Base-by-base conservation (phyloP, 2,888 invertebrate genomes). In the Dendrolimus houi region DNA sequence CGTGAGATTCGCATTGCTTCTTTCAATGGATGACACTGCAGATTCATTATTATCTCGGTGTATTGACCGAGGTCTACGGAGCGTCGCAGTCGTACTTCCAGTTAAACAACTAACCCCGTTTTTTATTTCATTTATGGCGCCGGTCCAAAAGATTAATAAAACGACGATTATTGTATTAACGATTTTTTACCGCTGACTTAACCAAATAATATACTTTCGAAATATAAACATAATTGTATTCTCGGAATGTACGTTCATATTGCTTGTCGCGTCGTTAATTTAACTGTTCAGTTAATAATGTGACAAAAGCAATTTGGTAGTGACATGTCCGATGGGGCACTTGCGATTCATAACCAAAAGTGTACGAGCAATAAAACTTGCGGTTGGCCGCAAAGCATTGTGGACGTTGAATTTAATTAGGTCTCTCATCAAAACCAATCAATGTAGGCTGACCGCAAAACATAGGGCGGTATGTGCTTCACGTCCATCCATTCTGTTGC, bases 11-110 rank as follows among this genome's bases (percentile, higher is more conserved):
- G 71, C 67, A 62, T 66, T 64, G 69, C 71, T 77, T 68, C 72
- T 75, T 71, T 73, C 68, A 72, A 68, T 70, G 71, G 71, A 80
- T 82, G 81, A 81, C 78, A 78, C 60, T 71, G 81, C 79, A 75
- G 60, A 78, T 77, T 67, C 67, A 68, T 70, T 73, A 72, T 72
- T 71, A 65, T 67, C 64, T 64, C 64, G 60, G 71, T 68, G 68
- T 75, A 73, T 74, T 73, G 78, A 77, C 75, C 75, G 68, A 61
- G 56, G 64, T 62, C 59, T 64, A 57, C 56, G 57, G 55, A 59
- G 60, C 47, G 47, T 6, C 47, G 47, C 47, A 10, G 47, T 47
- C 47, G 47, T 47, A 12, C 47, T 47, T 47, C 9, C 47, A 47
- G 47, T 12, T 9, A 47, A 47, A 29, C 29, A 29, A 47, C 47